These are phyloP conservation scores for Tapera naevia DNA, from an alignment of 2,797 vertebrate species.

Conservation along the genomic window DNA sequence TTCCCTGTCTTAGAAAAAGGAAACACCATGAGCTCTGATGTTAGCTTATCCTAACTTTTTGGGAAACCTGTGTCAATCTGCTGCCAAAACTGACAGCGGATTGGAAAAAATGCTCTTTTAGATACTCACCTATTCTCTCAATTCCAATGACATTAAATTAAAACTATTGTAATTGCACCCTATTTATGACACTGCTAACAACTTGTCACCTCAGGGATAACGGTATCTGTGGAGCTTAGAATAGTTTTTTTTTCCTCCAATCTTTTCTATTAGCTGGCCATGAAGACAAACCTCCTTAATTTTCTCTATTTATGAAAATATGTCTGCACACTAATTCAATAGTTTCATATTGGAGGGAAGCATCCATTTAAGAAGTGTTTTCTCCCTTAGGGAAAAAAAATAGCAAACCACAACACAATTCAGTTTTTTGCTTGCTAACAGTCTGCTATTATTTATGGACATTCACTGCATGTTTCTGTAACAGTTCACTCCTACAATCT, in stretches of 20 bases:
- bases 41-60: background rate
- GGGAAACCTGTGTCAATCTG: background rate
- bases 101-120: background rate
- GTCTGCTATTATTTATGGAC: background rate
- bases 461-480: background rate
- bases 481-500: background rate
- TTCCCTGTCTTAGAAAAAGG: background rate
- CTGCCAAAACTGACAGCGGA: background rate
- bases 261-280: background rate
- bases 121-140: background rate
- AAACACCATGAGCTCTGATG: background rate
- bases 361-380: background rate
- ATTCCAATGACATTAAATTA: background rate
- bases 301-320: background rate
- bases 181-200: background rate
- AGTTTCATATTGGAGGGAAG: background rate
- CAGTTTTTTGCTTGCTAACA: background rate
- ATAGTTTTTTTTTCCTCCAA: background rate
- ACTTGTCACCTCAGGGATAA: background rate
- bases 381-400: background rate
- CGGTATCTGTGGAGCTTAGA: background rate
- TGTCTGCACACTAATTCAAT: background rate
- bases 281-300: background rate
- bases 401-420: background rate
- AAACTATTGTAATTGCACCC: background rate